Conservation (phyloP, 2,113 vertebrate genomes). For the Megaceryle torquata region DNA sequence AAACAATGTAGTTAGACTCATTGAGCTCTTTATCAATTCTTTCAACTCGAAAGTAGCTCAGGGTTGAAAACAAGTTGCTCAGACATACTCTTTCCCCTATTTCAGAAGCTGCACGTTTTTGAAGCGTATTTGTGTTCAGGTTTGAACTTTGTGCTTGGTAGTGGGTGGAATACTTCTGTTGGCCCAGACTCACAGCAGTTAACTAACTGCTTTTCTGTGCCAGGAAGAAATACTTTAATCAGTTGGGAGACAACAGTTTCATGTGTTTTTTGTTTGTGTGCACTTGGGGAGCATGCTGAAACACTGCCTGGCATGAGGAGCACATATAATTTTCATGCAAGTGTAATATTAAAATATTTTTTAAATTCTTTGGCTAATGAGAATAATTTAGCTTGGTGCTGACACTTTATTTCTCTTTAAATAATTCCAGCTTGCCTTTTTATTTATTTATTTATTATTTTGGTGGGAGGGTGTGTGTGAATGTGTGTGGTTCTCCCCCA, state of each 20-base stretch:
- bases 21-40: not conserved
- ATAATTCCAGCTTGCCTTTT: slow-evolving; percentile 40
- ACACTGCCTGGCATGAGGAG: slow-evolving; percentile 48
- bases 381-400: slow-evolving; percentile 46
- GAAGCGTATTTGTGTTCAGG: not conserved
- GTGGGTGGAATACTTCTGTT: slow-evolving; percentile 62
- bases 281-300: slow-evolving; percentile 57
- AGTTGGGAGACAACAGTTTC: slow-evolving; percentile 58
- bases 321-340: slow-evolving; percentile 51
- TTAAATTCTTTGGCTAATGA: slow-evolving; percentile 38
- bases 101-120: slow-evolving; percentile 18
- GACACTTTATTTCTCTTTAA: slow-evolving; percentile 56
- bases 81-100: not conserved
- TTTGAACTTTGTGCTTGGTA: slow-evolving; percentile 64
- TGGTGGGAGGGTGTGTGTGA: not conserved
- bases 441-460: not conserved
- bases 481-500: not conserved
- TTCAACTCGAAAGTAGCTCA: not conserved
- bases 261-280: slow-evolving; percentile 67
- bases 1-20: not conserved
- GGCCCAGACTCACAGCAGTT: slow-evolving; percentile 27
- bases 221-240: slow-evolving; percentile 68
- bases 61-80: slow-evolving; percentile 15
- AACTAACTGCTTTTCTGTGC: slow-evolving; percentile 59
- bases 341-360: slow-evolving; percentile 44